Base-by-base conservation (phyloP, 2,888 invertebrate species). In the Malthinus seriepunctatus region DNA sequence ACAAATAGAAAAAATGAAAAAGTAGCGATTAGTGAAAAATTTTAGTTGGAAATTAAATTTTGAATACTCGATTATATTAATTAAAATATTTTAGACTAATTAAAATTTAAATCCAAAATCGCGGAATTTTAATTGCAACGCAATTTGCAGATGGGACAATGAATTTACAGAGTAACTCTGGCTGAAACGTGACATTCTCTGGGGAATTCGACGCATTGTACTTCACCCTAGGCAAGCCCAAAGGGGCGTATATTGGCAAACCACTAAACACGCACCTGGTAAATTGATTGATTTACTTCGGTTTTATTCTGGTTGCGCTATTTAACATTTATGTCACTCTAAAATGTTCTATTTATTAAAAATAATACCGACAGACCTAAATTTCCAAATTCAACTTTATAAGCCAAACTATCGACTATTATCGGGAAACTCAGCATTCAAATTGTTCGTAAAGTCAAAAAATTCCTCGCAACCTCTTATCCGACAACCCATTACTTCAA, bases 121-220 rank as follows among this genome's bases (percentile, higher is more conserved):
- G 66, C 56, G 60, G 68, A 64, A 67, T 72, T 73, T 75, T 73
- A 76, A 76, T 74, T 74, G 71, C 70, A 62, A 64, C 69, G 69
- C 74, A 75, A 74, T 75, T 74, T 73, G 68, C 72, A 73, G 71
- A 75, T 75, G 73, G 74, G 70, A 71, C 73, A 73, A 73, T 73
- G 73, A 73, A 73, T 74, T 74, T 71, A 69, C 62, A 61, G 68
- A 65, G 56, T 57, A 61, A 57, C 61, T 53, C 23, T 56, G 63
- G 63, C 61, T 66, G 67, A 67, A 72, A 74, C 75, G 75, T 75
- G 74, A 73, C 68, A 65, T 64, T 66, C 72, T 71, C 71, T 61
- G 66, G 70, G 70, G 70, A 69, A 62, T 63, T 63, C 45, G 54
- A 58, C 61, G 56, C 65, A 67, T 68, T 69, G 66, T 67, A 56